Evolutionary conservation across 2,113 vertebrate genomes (phyloP).

Genomic region (Ctenomys sociabilis): DNA sequence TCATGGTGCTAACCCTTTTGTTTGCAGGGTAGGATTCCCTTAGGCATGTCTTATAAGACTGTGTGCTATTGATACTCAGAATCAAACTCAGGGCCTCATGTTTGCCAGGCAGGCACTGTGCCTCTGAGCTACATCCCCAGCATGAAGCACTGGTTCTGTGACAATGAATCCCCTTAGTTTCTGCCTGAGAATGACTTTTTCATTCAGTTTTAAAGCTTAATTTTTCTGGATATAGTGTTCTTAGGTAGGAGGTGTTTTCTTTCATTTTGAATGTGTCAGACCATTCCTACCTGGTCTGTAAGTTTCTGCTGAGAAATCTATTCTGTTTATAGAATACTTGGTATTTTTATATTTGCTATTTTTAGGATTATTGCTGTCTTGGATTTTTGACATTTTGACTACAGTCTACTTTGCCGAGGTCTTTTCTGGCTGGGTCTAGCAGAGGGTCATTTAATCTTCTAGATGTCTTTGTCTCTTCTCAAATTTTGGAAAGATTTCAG

Average conservation of each 20-base stretch:
- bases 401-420: not conserved
- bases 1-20: not conserved
- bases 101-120: not conserved
- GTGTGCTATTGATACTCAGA: not conserved
- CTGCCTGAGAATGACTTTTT: not conserved
- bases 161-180: not conserved
- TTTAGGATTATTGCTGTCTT: not conserved
- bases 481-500: not conserved
- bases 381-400: not conserved
- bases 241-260: not conserved
- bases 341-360: not conserved
- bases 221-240: not conserved
- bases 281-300: not conserved
- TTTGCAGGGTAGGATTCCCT: not conserved
- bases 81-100: not conserved
- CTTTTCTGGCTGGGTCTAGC: not conserved
- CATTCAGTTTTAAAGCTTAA: not conserved
- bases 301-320: not conserved
- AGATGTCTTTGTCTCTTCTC: not conserved
- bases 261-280: not conserved
- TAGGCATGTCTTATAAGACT: not conserved
- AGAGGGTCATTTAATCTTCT: not conserved
- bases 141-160: not conserved
- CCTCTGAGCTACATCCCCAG: not conserved
- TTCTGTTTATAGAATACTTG: not conserved